Conservation (phyloP, 2,113 vertebrate species). For the Actinemys pallida region DNA sequence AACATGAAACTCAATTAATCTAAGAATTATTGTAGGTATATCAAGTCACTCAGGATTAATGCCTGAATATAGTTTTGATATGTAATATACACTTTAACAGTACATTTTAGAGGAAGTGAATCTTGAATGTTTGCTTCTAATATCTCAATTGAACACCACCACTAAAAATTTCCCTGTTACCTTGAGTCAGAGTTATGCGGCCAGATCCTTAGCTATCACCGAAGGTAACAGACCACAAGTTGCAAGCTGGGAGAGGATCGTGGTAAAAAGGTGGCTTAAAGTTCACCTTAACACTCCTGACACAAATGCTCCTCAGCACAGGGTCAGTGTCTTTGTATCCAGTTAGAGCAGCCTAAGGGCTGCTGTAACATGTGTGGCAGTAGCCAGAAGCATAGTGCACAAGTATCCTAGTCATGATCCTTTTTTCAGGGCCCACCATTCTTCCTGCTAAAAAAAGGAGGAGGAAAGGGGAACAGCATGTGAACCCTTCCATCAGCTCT, state of each 20-base stretch:
- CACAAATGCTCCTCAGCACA: neutral
- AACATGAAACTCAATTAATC: neutral
- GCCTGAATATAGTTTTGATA: neutral
- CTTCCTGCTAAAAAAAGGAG: neutral
- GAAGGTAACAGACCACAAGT: neutral
- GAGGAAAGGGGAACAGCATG: neutral
- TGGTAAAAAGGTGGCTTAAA: neutral
- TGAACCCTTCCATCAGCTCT: fast-evolving
- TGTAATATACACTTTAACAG: neutral
- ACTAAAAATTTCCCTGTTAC: neutral
- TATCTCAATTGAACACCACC: neutral
- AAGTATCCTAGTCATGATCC: neutral
- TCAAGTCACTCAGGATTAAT: neutral
- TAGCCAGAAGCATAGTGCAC: neutral
- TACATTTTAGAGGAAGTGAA: neutral
- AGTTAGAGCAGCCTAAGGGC: neutral
- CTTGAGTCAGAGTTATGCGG: neutral
- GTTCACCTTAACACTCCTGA: neutral
- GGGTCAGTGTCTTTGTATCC: neutral
- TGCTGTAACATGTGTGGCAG: no score
- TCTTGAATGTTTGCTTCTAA: neutral
- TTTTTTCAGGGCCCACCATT: neutral
- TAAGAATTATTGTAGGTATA: neutral
- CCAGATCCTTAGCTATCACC: neutral
- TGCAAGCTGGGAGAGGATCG: neutral